Evolutionary conservation across 2,797 vertebrate genomes (phyloP), one percentile per base, ranked within the genome.

Genomic region (Argyrosomus regius): DNA sequence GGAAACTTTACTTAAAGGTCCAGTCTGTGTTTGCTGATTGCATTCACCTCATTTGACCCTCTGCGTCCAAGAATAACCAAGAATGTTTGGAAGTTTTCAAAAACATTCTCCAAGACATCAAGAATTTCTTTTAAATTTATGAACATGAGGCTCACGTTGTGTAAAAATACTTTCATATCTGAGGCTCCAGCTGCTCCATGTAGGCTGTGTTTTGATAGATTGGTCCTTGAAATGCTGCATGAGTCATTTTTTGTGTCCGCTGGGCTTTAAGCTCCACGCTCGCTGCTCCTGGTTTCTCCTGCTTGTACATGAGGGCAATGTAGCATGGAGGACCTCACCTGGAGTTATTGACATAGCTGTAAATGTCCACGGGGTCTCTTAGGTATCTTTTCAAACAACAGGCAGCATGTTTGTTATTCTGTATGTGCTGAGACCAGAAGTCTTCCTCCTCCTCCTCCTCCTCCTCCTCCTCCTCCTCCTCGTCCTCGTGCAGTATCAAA

Each of bases 341-440:
- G 69, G 80, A 66, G 60, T 22, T 77, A 61, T 31, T 65, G 80
- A 80, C 80, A 52, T 59, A 71, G 35, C 72, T 74, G 80, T 28
- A 39, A 46, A 64, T 20, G 62, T 67, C 61, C 49, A 49, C 62
- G 61, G n/a, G 3, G 54, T 39, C 77, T 54, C 57, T 9, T 26
- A 57, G 67, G 43, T 65, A 31, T 72, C 46, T 50, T 18, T 46
- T 22, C 22, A 43, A 35, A 41, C 50, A 75, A 61, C 50, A 70
- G 70, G 31, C 26, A 39, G 45, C 3, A 10, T 66, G 73, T 72
- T 78, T 80, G 80, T 77, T 82, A 73, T 60, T 80, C 80, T 52
- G 66, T 39, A 54, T 62, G 22, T 10, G 49, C 57, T 50, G 49
- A 73, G 35, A 41, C 17, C 20, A 57, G 6, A 28, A 61, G 46